Conservation (phyloP, 2,888 invertebrate species). For the Zeuzera pyrina region DNA sequence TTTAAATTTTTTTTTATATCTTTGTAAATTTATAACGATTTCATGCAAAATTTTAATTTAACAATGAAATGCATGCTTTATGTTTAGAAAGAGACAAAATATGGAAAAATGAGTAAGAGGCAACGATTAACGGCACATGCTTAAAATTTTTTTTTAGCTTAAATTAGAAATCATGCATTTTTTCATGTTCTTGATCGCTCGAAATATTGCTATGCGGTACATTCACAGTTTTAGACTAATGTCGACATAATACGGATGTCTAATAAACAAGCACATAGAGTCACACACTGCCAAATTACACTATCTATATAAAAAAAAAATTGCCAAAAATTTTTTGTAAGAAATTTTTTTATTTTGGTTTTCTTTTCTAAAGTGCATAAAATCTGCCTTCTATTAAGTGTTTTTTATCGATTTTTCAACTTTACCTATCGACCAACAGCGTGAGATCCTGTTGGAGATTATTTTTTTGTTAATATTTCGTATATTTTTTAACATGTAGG, state of each 20-base stretch:
- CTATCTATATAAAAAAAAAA: not conserved
- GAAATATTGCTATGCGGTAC: conserved; percentile 43
- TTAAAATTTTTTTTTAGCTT: not conserved
- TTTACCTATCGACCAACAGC: conserved; percentile 51
- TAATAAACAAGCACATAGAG: conserved; percentile 6
- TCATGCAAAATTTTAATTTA: too few relatives aligned
- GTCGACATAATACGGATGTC: conserved; percentile 14
- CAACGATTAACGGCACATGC: not conserved
- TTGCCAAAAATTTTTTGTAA: too few relatives aligned
- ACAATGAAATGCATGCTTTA: too few relatives aligned
- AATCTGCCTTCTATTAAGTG: conserved; percentile 4
- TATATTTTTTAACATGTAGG: conserved; percentile 6
- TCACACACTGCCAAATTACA: conserved; percentile 22
- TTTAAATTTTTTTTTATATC: too few relatives aligned
- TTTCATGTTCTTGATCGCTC: conserved; percentile 52
- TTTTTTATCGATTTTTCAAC: conserved; percentile 21
- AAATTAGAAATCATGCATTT: conserved; percentile 24
- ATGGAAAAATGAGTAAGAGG: too few relatives aligned
- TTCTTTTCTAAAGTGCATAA: too few relatives aligned
- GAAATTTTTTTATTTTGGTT: too few relatives aligned
- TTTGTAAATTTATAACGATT: too few relatives aligned
- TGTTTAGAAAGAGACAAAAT: too few relatives aligned
- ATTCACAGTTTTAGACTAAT: conserved; percentile 4
- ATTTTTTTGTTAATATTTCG: conserved; percentile 17
- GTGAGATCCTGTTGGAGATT: conserved; percentile 40